phyloP scores from a whole-genome alignment of 1,140 invertebrate genomes.

The Coptotermes formosanus region DNA sequence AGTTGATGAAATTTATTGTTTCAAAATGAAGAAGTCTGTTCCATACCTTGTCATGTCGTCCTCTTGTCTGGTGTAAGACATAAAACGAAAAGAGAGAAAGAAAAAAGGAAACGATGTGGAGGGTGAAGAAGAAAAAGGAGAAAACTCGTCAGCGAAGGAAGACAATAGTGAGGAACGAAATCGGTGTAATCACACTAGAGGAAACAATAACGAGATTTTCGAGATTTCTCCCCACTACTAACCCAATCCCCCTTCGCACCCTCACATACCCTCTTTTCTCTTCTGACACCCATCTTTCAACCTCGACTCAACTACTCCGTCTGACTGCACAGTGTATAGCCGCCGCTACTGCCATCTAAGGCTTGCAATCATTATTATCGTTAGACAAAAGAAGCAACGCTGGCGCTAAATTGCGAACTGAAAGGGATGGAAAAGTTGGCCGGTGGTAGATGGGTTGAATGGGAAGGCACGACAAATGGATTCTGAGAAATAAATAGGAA shows the following conservation, averaged over 20 bases:
- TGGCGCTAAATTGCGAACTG: neutral
- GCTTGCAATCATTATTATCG: neutral
- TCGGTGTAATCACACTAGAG: neutral
- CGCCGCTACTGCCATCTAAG: neutral
- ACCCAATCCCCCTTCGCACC: too few species aligned
- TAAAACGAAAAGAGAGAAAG: neutral
- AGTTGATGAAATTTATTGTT: neutral
- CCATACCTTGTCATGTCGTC: neutral
- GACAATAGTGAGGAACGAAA: neutral
- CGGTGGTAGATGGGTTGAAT: too few species aligned
- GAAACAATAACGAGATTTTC: conserved; percentile 1
- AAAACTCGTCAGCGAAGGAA: neutral
- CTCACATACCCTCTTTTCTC: neutral
- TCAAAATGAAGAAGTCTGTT: neutral
- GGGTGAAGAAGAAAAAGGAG: neutral
- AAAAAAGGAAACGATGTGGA: neutral
- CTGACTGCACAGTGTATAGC: neutral
- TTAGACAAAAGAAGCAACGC: neutral
- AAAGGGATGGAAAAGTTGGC: neutral
- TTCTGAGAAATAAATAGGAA: neutral
- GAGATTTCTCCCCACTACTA: neutral
- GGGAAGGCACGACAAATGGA: neutral
- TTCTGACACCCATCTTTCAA: conserved; percentile 18
- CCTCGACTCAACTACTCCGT: neutral
- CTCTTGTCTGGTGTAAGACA: neutral